phyloP scores from a whole-genome alignment of 2,113 vertebrate genomes.

The Probosciger aterrimus region DNA sequence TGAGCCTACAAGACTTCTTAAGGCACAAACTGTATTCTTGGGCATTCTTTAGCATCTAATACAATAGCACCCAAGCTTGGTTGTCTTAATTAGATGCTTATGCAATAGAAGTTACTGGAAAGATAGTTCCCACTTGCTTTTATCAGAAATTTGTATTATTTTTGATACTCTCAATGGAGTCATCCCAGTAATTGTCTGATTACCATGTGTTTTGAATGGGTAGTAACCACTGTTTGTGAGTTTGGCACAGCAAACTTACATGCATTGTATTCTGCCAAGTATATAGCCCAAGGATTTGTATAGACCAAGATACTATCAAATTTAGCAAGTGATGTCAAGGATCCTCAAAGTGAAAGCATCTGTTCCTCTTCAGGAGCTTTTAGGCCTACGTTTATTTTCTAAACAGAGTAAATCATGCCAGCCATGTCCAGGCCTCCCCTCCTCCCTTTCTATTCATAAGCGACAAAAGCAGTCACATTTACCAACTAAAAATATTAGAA shows the following conservation, averaged over 20 bases:
- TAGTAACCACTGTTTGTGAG: not conserved
- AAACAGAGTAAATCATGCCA: not conserved
- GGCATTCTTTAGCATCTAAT: not conserved
- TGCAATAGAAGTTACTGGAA: not conserved
- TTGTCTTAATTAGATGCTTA: not conserved
- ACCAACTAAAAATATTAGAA: not conserved
- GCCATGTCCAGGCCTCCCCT: not conserved
- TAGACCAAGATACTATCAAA: not conserved
- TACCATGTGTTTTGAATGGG: not conserved
- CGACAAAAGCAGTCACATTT: not conserved
- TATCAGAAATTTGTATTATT: not conserved
- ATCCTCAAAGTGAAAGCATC: not conserved
- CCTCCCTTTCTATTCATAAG: not conserved
- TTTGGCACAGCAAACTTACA: not conserved
- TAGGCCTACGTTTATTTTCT: not conserved
- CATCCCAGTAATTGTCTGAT: not conserved
- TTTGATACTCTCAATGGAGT: not conserved
- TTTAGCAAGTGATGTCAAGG: not conserved
- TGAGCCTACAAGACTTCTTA: not conserved
- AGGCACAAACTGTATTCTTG: not conserved
- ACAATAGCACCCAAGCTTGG: not conserved
- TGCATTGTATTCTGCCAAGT: rapidly evolving
- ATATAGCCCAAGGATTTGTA: not conserved
- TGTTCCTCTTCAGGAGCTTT: not conserved
- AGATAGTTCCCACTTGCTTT: not conserved